A percentile compares a stretch with the other conserved stretches of the same genome.
Conservation (phyloP, 2,888 invertebrate species). For the Furcula furcula region DNA sequence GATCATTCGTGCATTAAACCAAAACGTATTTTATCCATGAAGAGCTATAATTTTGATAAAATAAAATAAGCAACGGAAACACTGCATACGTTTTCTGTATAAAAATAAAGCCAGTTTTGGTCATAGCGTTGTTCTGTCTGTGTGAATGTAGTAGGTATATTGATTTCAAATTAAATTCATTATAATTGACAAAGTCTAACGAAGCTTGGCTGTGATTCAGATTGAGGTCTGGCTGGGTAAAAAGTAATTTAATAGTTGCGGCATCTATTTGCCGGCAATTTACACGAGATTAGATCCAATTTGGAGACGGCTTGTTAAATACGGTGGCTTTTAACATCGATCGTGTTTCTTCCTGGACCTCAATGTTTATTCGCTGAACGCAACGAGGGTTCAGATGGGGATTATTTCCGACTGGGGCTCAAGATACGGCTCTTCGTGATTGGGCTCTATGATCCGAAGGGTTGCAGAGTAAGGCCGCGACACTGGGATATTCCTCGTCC, state of each 20-base stretch:
- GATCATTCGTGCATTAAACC: neutral
- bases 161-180: too few species aligned
- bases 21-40: too few species aligned
- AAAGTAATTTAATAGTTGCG: conserved; percentile 47
- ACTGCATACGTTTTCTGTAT: too few species aligned
- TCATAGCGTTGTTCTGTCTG: too few species aligned
- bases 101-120: too few species aligned
- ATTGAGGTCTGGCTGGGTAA: conserved; percentile 26
- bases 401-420: conserved; percentile 59
- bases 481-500: conserved; percentile 18
- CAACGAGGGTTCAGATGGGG: conserved; percentile 53
- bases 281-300: conserved; percentile 50
- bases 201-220: too few species aligned
- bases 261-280: conserved; percentile 46
- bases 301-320: conserved; percentile 43
- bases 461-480: conserved; percentile 27
- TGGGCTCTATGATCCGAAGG: conserved; percentile 49
- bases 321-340: conserved; percentile 58
- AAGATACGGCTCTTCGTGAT: conserved; percentile 56
- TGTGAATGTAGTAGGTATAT: too few species aligned
- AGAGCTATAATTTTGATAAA: too few species aligned
- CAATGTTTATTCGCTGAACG: conserved; percentile 62
- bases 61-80: too few species aligned
- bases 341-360: conserved; percentile 46
- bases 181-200: too few species aligned